Evolutionary conservation across 2,113 vertebrate genomes (phyloP).

Genomic region (Acanthisitta chloris): DNA sequence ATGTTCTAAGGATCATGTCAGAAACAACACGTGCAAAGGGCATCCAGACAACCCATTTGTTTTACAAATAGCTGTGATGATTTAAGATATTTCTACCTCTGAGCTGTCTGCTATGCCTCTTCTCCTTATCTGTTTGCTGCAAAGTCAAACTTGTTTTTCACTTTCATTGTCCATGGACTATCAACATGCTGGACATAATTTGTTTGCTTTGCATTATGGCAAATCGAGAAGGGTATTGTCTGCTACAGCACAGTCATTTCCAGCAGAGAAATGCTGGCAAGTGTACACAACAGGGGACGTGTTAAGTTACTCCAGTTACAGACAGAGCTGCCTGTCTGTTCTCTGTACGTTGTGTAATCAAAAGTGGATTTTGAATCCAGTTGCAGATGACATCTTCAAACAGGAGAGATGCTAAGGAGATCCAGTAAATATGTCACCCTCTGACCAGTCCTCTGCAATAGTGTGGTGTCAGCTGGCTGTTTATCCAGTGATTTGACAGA

Average conservation of each 20-base stretch:
- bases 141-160: not conserved
- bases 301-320: not conserved
- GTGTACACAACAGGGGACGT: fast-evolving
- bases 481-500: not conserved
- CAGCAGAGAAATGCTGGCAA: not conserved
- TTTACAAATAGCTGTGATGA: not conserved
- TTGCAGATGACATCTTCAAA: not conserved
- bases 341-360: not conserved
- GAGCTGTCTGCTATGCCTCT: not conserved
- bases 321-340: not conserved
- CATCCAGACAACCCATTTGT: not conserved
- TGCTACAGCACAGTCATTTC: not conserved
- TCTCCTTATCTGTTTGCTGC: not conserved
- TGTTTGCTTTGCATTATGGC: not conserved
- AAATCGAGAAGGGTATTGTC: not conserved
- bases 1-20: not conserved
- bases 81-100: not conserved
- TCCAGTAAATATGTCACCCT: not conserved
- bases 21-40: not conserved
- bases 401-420: not conserved
- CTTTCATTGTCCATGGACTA: not conserved
- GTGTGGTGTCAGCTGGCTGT: not conserved
- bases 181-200: not conserved
- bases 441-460: not conserved
- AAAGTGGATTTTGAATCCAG: not conserved